Evolutionary conservation across 2,797 vertebrate species (phyloP), one percentile per base, ranked within the genome.

Genomic region (Pterois miles): DNA sequence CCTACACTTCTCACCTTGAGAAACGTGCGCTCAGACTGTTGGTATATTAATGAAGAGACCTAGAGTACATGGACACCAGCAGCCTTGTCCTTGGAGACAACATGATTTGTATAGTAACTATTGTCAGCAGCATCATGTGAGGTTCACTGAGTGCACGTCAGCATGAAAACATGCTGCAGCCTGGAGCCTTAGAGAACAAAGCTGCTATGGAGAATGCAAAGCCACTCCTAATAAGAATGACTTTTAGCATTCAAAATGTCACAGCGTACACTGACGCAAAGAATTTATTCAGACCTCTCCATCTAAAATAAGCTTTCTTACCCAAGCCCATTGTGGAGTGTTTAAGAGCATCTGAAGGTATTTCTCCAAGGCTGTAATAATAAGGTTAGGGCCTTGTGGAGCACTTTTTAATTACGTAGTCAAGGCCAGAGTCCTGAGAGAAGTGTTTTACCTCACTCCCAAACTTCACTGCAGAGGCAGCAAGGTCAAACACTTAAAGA

Each of bases 391-490:
- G 80, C 85, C 80, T 84, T 54, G 77, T 71, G 78, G 83, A 85
- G 85, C 80, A 71, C 64, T 89, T 93, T 92, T 93, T 92, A 93
- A 94, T 93, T 94, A 91, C 86, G 87, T 78, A 80, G 85, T 81
- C 81, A 76, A 71, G 74, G 85, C 75, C 78, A 56, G 79, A 78
- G 85, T 89, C 85, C 81, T 89, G 60, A 0, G 46, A 87, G 80
- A 74, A 82, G 59, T 10, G 9, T 78, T 82, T 74, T 73, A 89
- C 78, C 81, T 80, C 60, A 38, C 67, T 84, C 78, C 65, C 20
- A 68, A 85, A 88, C 76, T 71, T 86, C 67, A 22, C 65, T 6
- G 64, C 70, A 73, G 87, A 86, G 73, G 63, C 83, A 76, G 65
- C 76, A 83, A 90, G 93, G 90, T 91, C 90, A 90, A 85, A 90